A percentile compares a stretch with the other conserved stretches of the same genome.
Evolutionary conservation across 1,140 invertebrate species (phyloP).

Genomic region (Macrobrachium rosenbergii): DNA sequence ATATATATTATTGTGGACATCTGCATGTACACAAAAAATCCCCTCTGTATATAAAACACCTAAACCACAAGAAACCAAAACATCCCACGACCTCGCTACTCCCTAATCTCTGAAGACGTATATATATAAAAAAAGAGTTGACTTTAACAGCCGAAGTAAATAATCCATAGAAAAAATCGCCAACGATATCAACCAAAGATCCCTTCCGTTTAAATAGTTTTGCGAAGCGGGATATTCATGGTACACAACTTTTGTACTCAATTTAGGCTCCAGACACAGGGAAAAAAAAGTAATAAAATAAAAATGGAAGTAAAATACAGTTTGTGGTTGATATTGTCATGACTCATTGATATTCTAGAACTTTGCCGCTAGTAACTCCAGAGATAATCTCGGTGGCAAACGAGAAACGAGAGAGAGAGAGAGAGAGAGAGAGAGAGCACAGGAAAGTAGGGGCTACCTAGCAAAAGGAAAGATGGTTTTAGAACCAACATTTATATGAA

Average conservation of each 20-base stretch:
- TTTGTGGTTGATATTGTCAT: constrained; percentile 23
- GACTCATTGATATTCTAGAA: constrained; percentile 46
- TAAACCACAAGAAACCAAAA: too few species aligned
- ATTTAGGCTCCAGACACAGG: not conserved
- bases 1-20: too few species aligned
- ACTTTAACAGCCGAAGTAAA: not conserved
- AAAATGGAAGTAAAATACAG: not conserved
- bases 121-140: not conserved
- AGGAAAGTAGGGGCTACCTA: not conserved
- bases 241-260: not conserved
- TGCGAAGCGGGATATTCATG: not conserved
- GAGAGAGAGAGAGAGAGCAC: not conserved
- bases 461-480: too few species aligned
- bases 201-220: too few species aligned
- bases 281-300: not conserved
- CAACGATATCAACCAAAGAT: too few species aligned
- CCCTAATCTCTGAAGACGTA: not conserved
- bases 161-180: not conserved
- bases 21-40: too few species aligned
- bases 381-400: constrained; percentile 16
- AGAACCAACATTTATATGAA: too few species aligned
- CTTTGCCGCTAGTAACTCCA: constrained; percentile 26
- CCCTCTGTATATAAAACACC: too few species aligned
- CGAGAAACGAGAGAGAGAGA: not conserved
- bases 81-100: too few species aligned